Evolutionary conservation across 2,888 invertebrate genomes (phyloP).

Genomic region (Xanthorhoe spadicearia): DNA sequence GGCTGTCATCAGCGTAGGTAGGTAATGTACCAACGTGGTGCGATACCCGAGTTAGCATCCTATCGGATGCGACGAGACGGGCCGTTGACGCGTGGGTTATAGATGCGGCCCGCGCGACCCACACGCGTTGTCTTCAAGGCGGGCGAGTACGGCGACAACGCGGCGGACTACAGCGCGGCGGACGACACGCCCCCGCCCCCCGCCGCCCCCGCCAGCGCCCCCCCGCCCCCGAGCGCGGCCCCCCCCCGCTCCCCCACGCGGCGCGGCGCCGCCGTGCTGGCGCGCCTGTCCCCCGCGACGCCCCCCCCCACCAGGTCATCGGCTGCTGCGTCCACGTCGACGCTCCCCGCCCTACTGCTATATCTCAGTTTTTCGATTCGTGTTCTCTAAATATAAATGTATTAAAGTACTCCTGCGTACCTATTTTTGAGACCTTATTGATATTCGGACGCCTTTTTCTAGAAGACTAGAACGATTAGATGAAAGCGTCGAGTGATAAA

Average conservation of each 20-base stretch:
- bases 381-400: too few relatives aligned
- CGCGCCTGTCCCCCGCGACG: slow-evolving; percentile 2
- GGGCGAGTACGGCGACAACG: slow-evolving; percentile 76
- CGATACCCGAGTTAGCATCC: neutral
- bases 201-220: slow-evolving; percentile 20
- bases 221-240: slow-evolving; percentile 17
- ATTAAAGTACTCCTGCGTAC: too few relatives aligned
- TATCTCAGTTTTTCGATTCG: too few relatives aligned
- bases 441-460: too few relatives aligned
- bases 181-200: slow-evolving; percentile 40
- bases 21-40: neutral
- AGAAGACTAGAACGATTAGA: too few relatives aligned
- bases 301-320: neutral
- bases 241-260: slow-evolving; percentile 5
- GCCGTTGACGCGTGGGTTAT: slow-evolving; percentile 42
- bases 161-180: slow-evolving; percentile 58
- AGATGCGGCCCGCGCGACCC: slow-evolving; percentile 49
- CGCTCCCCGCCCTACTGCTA: neutral
- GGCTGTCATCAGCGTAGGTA: too few relatives aligned
- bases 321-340: neutral
- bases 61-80: slow-evolving; percentile 21
- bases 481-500: too few relatives aligned
- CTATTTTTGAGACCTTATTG: too few relatives aligned
- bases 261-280: slow-evolving; percentile 3
- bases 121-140: slow-evolving; percentile 62